Evolutionary conservation across 2,113 vertebrate genomes (phyloP), one percentile per base, ranked within the genome.

Genomic region (Apodemus sylvaticus): DNA sequence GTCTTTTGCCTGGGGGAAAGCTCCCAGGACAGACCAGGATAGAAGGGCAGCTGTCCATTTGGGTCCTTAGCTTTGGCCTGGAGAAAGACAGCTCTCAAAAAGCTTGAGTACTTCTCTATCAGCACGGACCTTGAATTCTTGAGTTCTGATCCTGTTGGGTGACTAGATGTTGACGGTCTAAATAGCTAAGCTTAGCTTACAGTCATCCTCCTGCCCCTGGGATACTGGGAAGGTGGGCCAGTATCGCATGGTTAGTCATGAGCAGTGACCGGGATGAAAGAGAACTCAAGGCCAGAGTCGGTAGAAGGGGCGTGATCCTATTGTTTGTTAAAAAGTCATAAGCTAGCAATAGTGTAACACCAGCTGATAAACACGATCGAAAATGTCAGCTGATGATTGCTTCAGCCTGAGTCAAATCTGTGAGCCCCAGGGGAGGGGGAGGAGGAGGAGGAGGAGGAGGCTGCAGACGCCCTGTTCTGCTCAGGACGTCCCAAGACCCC

Each of bases 301-400:
- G 77, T 53, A 24, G 48, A 70, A 88, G 8, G 48, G 29, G 20
- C 8, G 0, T 22, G 1, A 77, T 64, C 48, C 51, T 34, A 39
- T 31, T 90, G 77, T 91, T 94, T 91, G 85, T 71, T 93, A 29
- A 86, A 95, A 95, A 94, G 95, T 60, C 66, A 92, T 82, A n/a
- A 74, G 64, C 77, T 94, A 45, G 70, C 66, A 81, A 89, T 70
- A 95, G 39, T 86, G 78, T 97, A 85, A 82, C 64, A 77, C 45
- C 53, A 86, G 90, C 97, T 96, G 97, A 96, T 96, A 97, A 97
- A 82, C 89, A 60, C 20, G 3, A 91, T 42, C 74, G n/a, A 60
- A 97, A 94, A 79, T 73, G 89, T 64, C 55, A 89, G 92, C 95
- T 87, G 90, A 76, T 5, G 3, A 19, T 81, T 95, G 85, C 96